A percentile compares a stretch with the other conserved stretches of the same genome.
Conservation (phyloP, 1,140 invertebrate genomes). For the Spodoptera litura region DNA sequence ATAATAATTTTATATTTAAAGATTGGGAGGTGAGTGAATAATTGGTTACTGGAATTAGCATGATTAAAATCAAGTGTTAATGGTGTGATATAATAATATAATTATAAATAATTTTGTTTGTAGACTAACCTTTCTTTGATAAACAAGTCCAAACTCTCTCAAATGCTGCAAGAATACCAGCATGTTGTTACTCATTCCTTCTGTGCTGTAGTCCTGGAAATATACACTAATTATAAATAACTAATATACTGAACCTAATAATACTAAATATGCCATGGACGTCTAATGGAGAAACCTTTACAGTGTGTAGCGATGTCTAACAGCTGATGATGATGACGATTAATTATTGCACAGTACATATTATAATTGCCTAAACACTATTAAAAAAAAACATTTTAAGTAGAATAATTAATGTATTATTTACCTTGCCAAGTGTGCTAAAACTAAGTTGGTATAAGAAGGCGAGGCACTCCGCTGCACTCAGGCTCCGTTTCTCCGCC, state of each 20-base stretch:
- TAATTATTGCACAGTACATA: no score
- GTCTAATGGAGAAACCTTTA: no score
- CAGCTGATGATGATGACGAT: no score
- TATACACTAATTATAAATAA: conserved; percentile 23
- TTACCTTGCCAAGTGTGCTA: conserved; percentile 96
- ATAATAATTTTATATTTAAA: no score
- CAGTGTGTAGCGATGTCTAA: no score
- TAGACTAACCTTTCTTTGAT: conserved; percentile 94
- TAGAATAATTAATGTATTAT: not conserved
- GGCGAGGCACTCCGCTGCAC: conserved; percentile 96
- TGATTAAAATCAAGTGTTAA: no score
- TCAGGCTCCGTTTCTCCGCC: conserved; percentile 93
- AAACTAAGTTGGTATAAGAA: conserved; percentile 99
- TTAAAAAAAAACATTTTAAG: no score
- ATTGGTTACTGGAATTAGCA: no score
- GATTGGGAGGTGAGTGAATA: no score
- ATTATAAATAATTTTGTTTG: not conserved
- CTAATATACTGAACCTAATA: not conserved
- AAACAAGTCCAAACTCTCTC: conserved; percentile 98
- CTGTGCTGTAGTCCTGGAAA: conserved; percentile 96
- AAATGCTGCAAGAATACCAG: conserved; percentile 97
- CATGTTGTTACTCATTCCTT: conserved; percentile 96
- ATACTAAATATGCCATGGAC: no score
- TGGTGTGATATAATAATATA: no score
- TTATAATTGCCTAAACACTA: no score